Evolutionary conservation across 2,113 vertebrate species (phyloP), one percentile per base, ranked within the genome.

Genomic region (Amblyornis subalaris): DNA sequence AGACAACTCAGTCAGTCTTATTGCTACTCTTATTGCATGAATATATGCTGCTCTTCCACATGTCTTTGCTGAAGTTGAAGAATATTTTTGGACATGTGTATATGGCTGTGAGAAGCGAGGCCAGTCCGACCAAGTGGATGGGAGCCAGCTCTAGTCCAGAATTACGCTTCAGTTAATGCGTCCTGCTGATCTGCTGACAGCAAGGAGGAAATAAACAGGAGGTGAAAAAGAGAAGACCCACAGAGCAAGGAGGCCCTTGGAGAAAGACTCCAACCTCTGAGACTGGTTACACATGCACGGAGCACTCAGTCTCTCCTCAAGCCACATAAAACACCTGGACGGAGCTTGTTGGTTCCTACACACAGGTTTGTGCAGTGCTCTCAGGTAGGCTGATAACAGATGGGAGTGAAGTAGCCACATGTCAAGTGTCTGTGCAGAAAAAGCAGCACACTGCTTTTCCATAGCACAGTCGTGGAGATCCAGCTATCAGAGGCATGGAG

Each of bases 101-200:
- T 50, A 88, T 31, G 71, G 42, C 60, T 88, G 35, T 62, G 88
- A 66, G 61, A 95, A 91, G 70, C 47, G 65, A 94, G 69, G 76
- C 69, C 80, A 82, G 81, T 83, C 67, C 75, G 92, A 76, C 9
- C 0, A 3, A 85, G 79, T 86, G 90, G 95, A 90, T 33, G 14
- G 47, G 51, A 94, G 88, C 88, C 95, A 95, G 82, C 79, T 90
- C 62, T 45, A 88, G 82, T 25, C 54, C 75, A 85, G 82, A 88
- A 95, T 85, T 93, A 91, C 0, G 5, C 73, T 91, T 94, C 81
- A 88, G 91, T 80, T 93, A 89, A 81, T 60, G 48, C 5, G 1
- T 90, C 96, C 90, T 90, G 88, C 92, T 96, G 94, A 88, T 94
- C 75, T 83, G 92, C 88, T 96, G 94, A 96, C 90, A 95, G 96